These are phyloP conservation scores for Gymnoscopelus braueri DNA, from an alignment of 2,797 vertebrate genomes.

Conservation along the genomic window DNA sequence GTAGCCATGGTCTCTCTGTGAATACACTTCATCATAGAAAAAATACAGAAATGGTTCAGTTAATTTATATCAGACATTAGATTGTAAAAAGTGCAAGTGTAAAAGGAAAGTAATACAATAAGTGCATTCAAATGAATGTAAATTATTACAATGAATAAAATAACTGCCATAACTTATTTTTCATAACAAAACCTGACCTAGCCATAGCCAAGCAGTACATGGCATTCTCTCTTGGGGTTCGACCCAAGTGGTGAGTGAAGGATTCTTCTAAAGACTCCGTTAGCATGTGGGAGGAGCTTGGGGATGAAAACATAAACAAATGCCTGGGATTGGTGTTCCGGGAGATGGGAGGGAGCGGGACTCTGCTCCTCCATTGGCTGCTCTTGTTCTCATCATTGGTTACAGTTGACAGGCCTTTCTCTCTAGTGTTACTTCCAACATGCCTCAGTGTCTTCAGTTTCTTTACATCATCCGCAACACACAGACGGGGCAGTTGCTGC, in stretches of 20 bases:
- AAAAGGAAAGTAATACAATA: no score
- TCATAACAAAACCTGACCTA: constrained; percentile 65
- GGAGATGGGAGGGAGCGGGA: constrained; percentile 65
- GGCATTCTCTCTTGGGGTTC: constrained; percentile 77
- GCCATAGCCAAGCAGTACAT: constrained; percentile 75
- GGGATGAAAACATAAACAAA: constrained; percentile 36
- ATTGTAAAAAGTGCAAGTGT: no score
- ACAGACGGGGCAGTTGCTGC: constrained; percentile 1
- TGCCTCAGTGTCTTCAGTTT: constrained; percentile 9
- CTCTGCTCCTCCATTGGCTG: constrained; percentile 39
- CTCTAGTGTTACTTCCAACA: neutral
- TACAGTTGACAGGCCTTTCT: constrained; percentile 4
- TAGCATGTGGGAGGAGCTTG: constrained; percentile 42
- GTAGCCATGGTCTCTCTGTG: constrained; percentile 82
- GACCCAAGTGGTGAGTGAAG: constrained; percentile 60
- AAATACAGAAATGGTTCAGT: constrained; percentile 4
- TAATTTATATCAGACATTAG: no score
- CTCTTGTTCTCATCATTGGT: neutral
- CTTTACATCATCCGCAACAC: constrained; percentile 12
- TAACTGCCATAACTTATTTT: no score
- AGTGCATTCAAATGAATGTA: no score
- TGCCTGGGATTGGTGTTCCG: constrained; percentile 41
- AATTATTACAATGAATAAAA: no score
- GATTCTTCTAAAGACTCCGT: constrained; percentile 47
- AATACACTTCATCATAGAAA: constrained; percentile 74